Percentiles rank a stretch among this genome's conserved stretches.
phyloP scores from a whole-genome alignment of 1,140 invertebrate species.

The Pseudomyrmex flavicornis region DNA sequence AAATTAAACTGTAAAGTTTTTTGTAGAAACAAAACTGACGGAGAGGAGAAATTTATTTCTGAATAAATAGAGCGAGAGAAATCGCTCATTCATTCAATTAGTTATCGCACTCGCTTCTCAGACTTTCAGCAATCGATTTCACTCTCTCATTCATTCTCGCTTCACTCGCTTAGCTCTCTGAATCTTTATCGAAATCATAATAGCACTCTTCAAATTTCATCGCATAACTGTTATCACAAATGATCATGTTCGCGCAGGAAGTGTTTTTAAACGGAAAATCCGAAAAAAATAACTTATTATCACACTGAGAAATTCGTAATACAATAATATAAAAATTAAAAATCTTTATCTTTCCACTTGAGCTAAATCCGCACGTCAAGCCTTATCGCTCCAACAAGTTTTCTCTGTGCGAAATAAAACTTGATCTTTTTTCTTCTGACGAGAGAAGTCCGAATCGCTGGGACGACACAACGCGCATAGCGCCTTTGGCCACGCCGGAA shows the following conservation, averaged over 20 bases:
- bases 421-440: background rate
- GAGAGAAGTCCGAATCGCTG: conserved; percentile 75
- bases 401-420: background rate
- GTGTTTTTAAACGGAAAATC: conserved; percentile 10
- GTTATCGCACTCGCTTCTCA: conserved; percentile 44
- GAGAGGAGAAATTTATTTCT: too few relatives aligned
- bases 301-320: too few relatives aligned
- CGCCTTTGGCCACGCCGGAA: conserved; percentile 94
- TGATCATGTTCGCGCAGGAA: conserved; percentile 53
- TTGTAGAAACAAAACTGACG: too few relatives aligned
- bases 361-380: background rate
- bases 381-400: background rate
- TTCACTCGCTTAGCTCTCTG: conserved; percentile 60
- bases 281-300: background rate
- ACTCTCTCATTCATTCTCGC: conserved; percentile 65
- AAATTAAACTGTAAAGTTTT: too few relatives aligned
- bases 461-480: conserved; percentile 83
- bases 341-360: background rate
- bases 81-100: background rate
- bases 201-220: conserved; percentile 46
- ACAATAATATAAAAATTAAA: too few relatives aligned
- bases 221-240: conserved; percentile 37
- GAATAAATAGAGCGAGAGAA: background rate
- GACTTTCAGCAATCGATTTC: conserved; percentile 34
- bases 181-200: conserved; percentile 52